Evolutionary conservation across 2,797 vertebrate species (phyloP).

Genomic region (Tadarida brasiliensis): DNA sequence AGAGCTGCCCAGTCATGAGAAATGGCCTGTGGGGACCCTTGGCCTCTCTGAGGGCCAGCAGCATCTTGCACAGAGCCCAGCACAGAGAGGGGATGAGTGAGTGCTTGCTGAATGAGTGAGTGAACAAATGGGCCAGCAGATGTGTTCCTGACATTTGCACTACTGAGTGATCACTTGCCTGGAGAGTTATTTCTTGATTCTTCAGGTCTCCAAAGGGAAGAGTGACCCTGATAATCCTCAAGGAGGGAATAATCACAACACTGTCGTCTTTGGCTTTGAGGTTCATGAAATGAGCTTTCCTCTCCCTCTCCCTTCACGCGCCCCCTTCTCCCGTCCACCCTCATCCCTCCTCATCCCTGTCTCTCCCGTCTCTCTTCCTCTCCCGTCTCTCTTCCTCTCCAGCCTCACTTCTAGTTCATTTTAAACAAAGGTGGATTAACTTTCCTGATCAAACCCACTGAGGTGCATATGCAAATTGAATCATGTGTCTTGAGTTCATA

Average conservation of each 20-base stretch:
- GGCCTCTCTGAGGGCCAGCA: background rate
- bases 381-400: background rate
- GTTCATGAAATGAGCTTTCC: background rate
- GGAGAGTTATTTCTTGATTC: background rate
- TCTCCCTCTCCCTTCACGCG: background rate
- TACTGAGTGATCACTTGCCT: background rate
- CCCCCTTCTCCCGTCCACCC: background rate
- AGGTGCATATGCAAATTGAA: background rate
- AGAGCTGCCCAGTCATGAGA: no score
- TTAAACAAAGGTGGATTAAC: slow-evolving; percentile 13
- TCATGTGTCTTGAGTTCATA: background rate
- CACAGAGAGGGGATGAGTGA: background rate
- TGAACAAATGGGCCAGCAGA: background rate
- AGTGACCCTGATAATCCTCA: background rate
- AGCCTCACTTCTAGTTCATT: background rate
- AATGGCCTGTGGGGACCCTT: background rate
- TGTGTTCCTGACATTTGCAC: slow-evolving; percentile 26
- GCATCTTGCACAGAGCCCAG: background rate
- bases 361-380: background rate
- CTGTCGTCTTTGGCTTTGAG: slow-evolving; percentile 40
- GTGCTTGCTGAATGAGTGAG: slow-evolving; percentile 42
- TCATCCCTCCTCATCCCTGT: no score
- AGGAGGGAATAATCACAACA: background rate
- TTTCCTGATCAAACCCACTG: background rate
- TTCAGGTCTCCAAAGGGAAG: background rate